These are phyloP conservation scores for Austrolebias charrua DNA, from an alignment of 2,797 vertebrate species.

Conservation along the genomic window DNA sequence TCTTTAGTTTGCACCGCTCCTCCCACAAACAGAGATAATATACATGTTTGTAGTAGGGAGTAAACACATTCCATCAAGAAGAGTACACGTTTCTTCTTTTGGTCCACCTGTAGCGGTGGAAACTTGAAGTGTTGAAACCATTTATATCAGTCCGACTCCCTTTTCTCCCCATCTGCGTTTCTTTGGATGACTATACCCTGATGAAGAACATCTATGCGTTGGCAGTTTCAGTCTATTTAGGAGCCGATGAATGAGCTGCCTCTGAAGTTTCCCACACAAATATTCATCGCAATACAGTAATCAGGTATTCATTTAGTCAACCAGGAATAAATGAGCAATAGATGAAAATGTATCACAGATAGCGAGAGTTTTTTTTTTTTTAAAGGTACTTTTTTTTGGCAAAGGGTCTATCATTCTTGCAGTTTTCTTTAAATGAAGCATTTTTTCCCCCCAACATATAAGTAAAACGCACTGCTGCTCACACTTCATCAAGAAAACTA, in stretches of 20 bases:
- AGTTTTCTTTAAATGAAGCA: not conserved
- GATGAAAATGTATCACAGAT: not conserved
- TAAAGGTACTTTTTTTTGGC: not conserved
- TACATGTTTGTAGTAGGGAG: conserved; percentile 43
- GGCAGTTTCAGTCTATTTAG: conserved; percentile 3
- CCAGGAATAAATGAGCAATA: not conserved
- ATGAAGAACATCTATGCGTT: conserved; percentile 15
- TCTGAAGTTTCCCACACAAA: conserved; percentile 3
- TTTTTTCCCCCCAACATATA: too few species aligned
- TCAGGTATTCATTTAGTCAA: not conserved
- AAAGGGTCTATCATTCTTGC: not conserved
- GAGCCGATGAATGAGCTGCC: not conserved
- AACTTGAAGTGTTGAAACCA: conserved; percentile 9
- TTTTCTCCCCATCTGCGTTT: conserved; percentile 1
- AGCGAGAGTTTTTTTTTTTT: not conserved
- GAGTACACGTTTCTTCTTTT: conserved; percentile 26
- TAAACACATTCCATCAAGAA: conserved; percentile 57
- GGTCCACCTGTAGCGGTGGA: conserved; percentile 40
- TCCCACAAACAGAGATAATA: conserved; percentile 27
- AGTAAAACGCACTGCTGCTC: not conserved
- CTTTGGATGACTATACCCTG: conserved; percentile 3
- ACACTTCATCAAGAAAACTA: not conserved
- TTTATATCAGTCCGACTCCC: conserved; percentile 12
- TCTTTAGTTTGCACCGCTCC: conserved; percentile 36
- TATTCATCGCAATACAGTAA: too few species aligned